These are phyloP conservation scores for Nylanderia fulva DNA, from an alignment of 1,140 invertebrate species.

Conservation along the genomic window DNA sequence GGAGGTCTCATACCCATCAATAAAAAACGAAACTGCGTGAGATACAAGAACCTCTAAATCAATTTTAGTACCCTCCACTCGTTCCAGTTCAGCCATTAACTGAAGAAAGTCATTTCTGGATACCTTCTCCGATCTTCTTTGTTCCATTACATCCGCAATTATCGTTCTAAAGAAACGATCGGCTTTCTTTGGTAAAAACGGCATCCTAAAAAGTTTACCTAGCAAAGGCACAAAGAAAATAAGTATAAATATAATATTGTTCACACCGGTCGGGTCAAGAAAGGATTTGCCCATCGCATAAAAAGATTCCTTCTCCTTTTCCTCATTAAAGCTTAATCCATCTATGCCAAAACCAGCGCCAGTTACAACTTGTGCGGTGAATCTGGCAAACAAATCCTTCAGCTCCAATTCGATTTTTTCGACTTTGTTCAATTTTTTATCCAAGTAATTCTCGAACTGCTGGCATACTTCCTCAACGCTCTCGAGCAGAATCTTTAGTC, in stretches of 20 bases:
- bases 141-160: conserved; percentile 62
- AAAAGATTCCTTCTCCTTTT: conserved; percentile 54
- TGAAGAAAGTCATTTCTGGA: conserved; percentile 75
- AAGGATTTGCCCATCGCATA: conserved; percentile 69
- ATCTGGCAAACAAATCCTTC: conserved; percentile 81
- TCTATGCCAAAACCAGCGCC: conserved; percentile 84
- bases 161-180: conserved; percentile 67
- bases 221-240: conserved; percentile 57
- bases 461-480: conserved; percentile 46
- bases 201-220: background rate
- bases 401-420: conserved; percentile 70
- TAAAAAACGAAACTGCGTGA: conserved; percentile 88
- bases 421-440: conserved; percentile 41
- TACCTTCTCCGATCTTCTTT: conserved; percentile 56
- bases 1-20: conserved; percentile 91
- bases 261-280: conserved; percentile 47
- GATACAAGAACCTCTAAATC: conserved; percentile 83
- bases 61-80: conserved; percentile 72
- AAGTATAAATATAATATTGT: conserved; percentile 28
- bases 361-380: conserved; percentile 85
- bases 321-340: conserved; percentile 64
- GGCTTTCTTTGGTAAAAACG: conserved; percentile 32
- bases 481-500: conserved; percentile 63
- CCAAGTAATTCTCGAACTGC: conserved; percentile 63
- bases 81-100: conserved; percentile 69